Conservation (phyloP, 2,113 vertebrate genomes). For the Melanerpes formicivorus region DNA sequence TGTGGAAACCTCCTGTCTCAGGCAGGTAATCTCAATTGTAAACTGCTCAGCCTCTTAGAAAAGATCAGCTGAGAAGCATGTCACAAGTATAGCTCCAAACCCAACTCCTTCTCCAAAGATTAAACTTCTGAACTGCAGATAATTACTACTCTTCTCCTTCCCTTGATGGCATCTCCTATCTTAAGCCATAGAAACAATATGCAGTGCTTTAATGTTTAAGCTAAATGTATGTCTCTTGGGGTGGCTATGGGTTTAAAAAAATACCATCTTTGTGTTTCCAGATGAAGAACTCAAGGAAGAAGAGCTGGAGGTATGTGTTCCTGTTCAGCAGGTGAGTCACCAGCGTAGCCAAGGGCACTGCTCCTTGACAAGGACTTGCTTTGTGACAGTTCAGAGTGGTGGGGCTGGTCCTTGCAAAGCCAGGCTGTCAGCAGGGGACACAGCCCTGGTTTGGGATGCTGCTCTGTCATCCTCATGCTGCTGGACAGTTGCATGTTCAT, state of each 20-base stretch:
- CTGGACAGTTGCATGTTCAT: fast-evolving
- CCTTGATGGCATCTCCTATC: not conserved
- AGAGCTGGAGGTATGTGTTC: not conserved
- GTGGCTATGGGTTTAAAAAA: not conserved
- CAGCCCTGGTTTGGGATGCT: not conserved
- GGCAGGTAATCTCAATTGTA: not conserved
- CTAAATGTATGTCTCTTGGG: not conserved
- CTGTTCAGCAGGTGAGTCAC: not conserved
- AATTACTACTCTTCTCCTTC: conserved; percentile 17
- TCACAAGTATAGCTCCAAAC: not conserved
- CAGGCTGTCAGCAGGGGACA: fast-evolving
- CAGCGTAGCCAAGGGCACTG: not conserved
- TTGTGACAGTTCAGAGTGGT: fast-evolving
- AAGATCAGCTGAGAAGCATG: not conserved
- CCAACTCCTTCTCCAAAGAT: not conserved
- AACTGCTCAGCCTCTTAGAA: not conserved
- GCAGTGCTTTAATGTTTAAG: conserved; percentile 14
- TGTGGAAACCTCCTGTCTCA: not conserved
- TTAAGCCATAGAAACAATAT: not conserved
- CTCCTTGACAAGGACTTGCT: fast-evolving
- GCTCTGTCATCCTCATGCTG: not conserved
- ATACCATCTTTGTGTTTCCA: not conserved
- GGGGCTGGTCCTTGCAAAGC: not conserved
- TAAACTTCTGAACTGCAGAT: conserved; percentile 13
- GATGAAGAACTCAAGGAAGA: not conserved